phyloP scores from a whole-genome alignment of 2,797 vertebrate genomes.

The Moxostoma hubbsi region DNA sequence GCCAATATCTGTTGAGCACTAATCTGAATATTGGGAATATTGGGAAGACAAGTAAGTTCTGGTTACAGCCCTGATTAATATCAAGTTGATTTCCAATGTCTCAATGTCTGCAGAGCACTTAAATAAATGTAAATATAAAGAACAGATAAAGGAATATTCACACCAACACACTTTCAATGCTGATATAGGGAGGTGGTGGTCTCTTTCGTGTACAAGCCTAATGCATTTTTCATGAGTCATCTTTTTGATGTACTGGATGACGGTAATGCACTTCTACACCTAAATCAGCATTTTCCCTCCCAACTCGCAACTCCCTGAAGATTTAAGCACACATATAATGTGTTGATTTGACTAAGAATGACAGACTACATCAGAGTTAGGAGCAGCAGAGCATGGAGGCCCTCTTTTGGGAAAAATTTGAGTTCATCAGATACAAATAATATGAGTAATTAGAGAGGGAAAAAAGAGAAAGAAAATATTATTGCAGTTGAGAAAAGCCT shows the following conservation, averaged over 20 bases:
- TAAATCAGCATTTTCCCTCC: conserved; percentile 56
- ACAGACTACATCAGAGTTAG: conserved; percentile 19
- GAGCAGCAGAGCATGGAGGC: conserved; percentile 16
- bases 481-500: conserved; percentile 44
- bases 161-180: neutral
- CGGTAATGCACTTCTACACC: conserved; percentile 50
- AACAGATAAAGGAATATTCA: too few relatives aligned
- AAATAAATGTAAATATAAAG: too few relatives aligned
- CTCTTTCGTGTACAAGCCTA: neutral
- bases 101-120: too few relatives aligned
- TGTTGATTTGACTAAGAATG: conserved; percentile 24
- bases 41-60: too few relatives aligned
- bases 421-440: conserved; percentile 24
- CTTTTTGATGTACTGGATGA: conserved; percentile 36
- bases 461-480: conserved; percentile 51
- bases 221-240: conserved; percentile 29
- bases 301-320: conserved; percentile 44
- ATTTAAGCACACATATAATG: conserved; percentile 9
- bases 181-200: neutral
- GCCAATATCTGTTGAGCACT: too few relatives aligned
- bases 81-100: too few relatives aligned
- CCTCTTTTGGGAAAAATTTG: conserved; percentile 44
- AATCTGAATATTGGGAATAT: too few relatives aligned
- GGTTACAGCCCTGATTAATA: too few relatives aligned
- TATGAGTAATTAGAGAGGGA: neutral